These are phyloP conservation scores for Falco peregrinus DNA, from an alignment of 2,797 vertebrate genomes.

Conservation along the genomic window DNA sequence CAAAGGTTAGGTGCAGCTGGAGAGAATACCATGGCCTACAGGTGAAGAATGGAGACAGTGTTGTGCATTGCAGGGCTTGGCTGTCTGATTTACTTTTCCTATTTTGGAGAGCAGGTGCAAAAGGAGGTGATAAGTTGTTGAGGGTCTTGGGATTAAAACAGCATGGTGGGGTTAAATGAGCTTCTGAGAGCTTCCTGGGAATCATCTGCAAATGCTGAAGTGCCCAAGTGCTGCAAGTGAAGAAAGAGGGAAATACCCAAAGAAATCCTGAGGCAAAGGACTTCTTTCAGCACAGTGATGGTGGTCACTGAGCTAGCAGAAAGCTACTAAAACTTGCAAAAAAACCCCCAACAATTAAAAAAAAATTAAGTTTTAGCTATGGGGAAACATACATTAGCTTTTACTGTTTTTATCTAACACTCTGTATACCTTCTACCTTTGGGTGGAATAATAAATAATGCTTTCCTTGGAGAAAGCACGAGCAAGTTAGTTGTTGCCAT, in stretches of 20 bases:
- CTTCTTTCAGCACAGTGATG: not conserved
- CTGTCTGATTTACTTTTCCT: not conserved
- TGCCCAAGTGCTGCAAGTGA: not conserved
- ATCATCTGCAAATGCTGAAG: not conserved
- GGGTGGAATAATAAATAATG: not conserved
- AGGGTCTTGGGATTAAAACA: not conserved
- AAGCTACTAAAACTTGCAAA: not conserved
- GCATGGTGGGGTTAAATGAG: not conserved
- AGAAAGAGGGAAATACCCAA: not conserved
- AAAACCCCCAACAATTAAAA: not conserved
- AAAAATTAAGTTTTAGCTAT: not conserved
- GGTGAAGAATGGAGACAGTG: not conserved
- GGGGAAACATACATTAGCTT: not conserved
- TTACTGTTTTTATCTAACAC: not conserved
- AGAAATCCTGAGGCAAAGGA: not conserved
- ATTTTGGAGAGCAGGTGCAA: not conserved
- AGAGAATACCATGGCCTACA: not conserved
- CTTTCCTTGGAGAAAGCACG: not conserved
- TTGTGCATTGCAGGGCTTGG: not conserved
- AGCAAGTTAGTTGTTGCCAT: not conserved
- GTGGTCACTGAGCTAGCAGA: not conserved
- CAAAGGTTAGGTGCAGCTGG: not conserved
- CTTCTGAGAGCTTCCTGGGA: not conserved
- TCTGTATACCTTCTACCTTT: not conserved
- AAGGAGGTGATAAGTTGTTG: not conserved